Conservation (phyloP, 1,140 invertebrate genomes). For the Drosophila bipectinata region DNA sequence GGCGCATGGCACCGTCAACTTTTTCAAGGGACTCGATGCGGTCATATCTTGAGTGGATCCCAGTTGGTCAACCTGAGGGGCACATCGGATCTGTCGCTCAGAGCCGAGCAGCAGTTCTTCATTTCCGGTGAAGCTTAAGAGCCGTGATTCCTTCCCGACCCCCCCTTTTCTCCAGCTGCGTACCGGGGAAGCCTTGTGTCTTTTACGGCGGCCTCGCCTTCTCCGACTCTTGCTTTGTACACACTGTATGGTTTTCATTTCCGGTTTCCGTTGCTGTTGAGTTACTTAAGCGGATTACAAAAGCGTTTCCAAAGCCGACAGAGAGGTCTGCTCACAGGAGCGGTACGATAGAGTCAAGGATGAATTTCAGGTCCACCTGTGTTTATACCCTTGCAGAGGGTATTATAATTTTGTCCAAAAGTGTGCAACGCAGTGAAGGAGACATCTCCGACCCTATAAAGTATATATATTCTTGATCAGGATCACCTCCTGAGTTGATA, state of each 20-base stretch:
- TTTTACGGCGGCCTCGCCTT: constrained; percentile 19
- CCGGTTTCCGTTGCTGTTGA: constrained; percentile 74
- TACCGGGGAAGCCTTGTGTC: constrained; percentile 14
- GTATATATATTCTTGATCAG: too few species aligned
- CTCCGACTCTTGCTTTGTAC: constrained; percentile 50
- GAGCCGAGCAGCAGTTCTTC: constrained; percentile 74
- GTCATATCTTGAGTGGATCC: constrained; percentile 45
- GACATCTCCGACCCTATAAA: too few species aligned
- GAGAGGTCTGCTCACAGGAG: constrained; percentile 8
- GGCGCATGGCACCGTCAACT: constrained; percentile 3
- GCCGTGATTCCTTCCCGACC: constrained; percentile 64
- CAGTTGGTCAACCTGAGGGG: constrained; percentile 22
- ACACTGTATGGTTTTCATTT: constrained; percentile 78
- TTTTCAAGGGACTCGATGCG: constrained; percentile 49
- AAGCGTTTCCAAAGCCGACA: constrained; percentile 31
- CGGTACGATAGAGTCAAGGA: constrained; percentile 9
- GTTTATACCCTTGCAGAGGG: too few species aligned
- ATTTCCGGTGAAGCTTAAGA: constrained; percentile 80
- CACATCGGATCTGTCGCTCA: constrained; percentile 56
- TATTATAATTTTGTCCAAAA: too few species aligned
- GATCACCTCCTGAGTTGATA: too few species aligned
- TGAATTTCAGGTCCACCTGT: not conserved
- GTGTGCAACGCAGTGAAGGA: too few species aligned
- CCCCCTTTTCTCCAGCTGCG: constrained; percentile 10
- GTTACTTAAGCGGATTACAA: constrained; percentile 80